Evolutionary conservation across 1,140 invertebrate species (phyloP), one percentile per base, ranked within the genome.

Genomic region (Listronotus bonariensis): DNA sequence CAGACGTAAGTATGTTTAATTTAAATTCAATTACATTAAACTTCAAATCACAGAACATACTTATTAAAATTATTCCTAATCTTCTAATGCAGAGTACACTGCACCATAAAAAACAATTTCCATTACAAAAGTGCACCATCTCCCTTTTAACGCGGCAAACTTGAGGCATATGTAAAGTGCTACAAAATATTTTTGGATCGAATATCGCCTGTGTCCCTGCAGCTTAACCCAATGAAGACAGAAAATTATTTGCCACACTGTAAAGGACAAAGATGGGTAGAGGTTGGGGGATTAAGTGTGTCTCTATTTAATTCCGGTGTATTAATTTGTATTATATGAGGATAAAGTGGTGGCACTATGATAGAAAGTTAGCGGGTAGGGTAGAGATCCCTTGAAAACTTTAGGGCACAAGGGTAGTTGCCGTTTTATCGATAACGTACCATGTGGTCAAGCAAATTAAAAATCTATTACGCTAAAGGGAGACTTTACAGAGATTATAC

Each of bases 241-340:
- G 17, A 36, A 17, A 17, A 10, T 51, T 17, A 36, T 14, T 40
- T 48, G 14, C 34, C 8, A 36, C 34, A 36, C 1, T 10, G 14
- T 31, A 46, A 9, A 56, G 36, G 43, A 48, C n/a, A 34, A 63
- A 32, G 62, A 66, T 12, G 32, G 34, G 6, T 42, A 52, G 42
- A 66, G 48, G 56, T 36, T 58, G 43, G n/a, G 59, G 72, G 71
- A 72, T 72, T 74, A 72, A 67, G 67, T 43, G 67, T 68, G 66
- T 72, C 64, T 74, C 73, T 67, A 73, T 73, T 73, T 74, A 74
- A 74, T 74, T 45, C 71, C 45, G 68, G 69, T 69, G 71, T 74
- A 74, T 74, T 74, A 74, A 74, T 74, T 74, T 74, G 73, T 74
- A 71, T 74, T 74, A 74, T 71, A 66, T 53, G 67, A 61, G 73